phyloP scores from a whole-genome alignment of 2,888 invertebrate species.

The Molorchus minor region DNA sequence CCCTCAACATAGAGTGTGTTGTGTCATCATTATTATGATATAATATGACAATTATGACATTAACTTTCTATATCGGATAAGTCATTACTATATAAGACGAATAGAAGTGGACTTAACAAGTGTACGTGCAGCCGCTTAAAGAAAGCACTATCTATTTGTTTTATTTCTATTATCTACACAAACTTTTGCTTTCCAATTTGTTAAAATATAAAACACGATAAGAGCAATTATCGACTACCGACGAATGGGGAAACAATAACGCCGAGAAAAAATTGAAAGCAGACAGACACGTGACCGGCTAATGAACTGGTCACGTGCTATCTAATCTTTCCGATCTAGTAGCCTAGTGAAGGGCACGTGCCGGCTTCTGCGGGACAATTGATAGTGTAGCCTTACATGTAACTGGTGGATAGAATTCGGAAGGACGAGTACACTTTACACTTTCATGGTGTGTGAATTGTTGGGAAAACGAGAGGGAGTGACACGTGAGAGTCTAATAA shows the following conservation, averaged over 20 bases:
- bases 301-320: conserved; percentile 55
- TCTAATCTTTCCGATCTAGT: conserved; percentile 54
- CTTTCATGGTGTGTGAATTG: conserved; percentile 32
- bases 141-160: too few species aligned
- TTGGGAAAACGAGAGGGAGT: conserved; percentile 27
- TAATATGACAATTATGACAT: too few species aligned
- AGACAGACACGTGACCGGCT: conserved; percentile 52
- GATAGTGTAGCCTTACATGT: conserved; percentile 53
- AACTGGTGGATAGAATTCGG: conserved; percentile 25
- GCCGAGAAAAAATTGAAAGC: conserved; percentile 31
- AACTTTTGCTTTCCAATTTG: conserved; percentile 1
- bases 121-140: too few species aligned
- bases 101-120: too few species aligned
- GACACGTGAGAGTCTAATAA: conserved; percentile 34
- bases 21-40: too few species aligned
- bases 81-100: too few species aligned
- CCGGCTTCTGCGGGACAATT: conserved; percentile 51
- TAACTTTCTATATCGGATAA: too few species aligned
- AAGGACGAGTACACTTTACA: conserved; percentile 16
- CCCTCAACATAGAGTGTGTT: too few species aligned
- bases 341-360: conserved; percentile 54
- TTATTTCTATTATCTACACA: too few species aligned
- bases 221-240: conserved; percentile 10
- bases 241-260: conserved; percentile 24
- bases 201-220: not conserved